A percentile compares a stretch with the other conserved stretches of the same genome.
These are phyloP conservation scores for Prorops nasuta DNA, from an alignment of 1,140 invertebrate genomes.

Conservation along the genomic window DNA sequence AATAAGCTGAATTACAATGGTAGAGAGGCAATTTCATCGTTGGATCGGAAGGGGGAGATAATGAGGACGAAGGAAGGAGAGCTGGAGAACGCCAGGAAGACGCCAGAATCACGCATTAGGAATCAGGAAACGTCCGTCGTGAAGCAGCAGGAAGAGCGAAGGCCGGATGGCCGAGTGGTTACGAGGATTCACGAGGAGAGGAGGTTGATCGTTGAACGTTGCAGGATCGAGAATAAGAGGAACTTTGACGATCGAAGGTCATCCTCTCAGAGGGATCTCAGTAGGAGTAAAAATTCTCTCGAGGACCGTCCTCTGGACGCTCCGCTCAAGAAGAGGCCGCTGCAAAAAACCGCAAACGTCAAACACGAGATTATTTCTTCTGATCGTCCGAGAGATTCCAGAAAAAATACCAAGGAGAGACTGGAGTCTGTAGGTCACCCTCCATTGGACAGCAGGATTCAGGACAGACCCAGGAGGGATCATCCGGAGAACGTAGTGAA, in stretches of 20 bases:
- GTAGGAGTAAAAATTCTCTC: constrained; percentile 7
- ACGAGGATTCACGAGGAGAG: constrained; percentile 1
- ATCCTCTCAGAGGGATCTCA: not conserved
- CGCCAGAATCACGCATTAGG: constrained; percentile 2
- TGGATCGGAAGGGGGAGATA: constrained; percentile 10
- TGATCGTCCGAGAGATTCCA: constrained; percentile 14
- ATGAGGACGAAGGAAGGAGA: constrained; percentile 7
- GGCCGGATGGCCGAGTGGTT: constrained; percentile 5
- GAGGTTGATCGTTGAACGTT: not conserved
- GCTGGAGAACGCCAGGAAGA: constrained; percentile 22
- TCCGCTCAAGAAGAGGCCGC: constrained; percentile 18
- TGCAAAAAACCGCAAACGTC: constrained; percentile 6
- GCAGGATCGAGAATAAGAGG: not conserved
- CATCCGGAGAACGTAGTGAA: constrained; percentile 22
- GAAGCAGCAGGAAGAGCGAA: not conserved
- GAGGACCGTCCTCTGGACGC: constrained; percentile 11
- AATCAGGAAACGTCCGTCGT: constrained; percentile 5
- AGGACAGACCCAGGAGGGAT: constrained; percentile 15
- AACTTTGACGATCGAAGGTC: not conserved
- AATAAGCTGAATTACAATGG: constrained; percentile 39
- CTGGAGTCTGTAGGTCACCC: constrained; percentile 22
- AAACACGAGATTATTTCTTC: constrained; percentile 5
- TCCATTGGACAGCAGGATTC: constrained; percentile 19
- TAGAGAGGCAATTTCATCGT: constrained; percentile 4
- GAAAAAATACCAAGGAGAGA: constrained; percentile 17